Percentiles rank a stretch among this genome's conserved stretches.
Conservation (phyloP, 2,113 vertebrate genomes). For the Sceloporus tristichus region DNA sequence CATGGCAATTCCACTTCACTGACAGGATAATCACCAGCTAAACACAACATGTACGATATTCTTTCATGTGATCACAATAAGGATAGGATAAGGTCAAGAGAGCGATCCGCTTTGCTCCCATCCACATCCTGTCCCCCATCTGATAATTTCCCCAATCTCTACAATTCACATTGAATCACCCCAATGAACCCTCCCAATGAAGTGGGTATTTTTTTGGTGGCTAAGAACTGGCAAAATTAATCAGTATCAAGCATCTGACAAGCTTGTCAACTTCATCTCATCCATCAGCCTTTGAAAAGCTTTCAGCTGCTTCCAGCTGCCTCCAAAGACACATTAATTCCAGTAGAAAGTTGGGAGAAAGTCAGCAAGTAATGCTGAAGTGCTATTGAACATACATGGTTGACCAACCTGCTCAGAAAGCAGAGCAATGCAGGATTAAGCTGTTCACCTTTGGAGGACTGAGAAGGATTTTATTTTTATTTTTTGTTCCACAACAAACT, state of each 20-base stretch:
- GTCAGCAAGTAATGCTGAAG: not conserved
- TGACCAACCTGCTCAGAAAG: not conserved
- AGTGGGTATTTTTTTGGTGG: no score
- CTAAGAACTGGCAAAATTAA: not conserved
- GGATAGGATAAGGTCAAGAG: no score
- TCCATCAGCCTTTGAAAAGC: not conserved
- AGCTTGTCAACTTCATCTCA: not conserved
- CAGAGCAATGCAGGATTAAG: not conserved
- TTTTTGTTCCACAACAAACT: not conserved
- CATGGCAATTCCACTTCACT: no score
- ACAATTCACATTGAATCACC: no score
- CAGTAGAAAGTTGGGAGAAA: not conserved
- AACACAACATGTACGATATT: no score
- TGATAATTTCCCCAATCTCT: no score
- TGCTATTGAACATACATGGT: not conserved
- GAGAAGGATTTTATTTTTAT: not conserved
- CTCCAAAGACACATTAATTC: not conserved
- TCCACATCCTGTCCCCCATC: no score
- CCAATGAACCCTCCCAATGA: not conserved
- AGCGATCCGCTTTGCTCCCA: no score
- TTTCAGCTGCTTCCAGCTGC: not conserved
- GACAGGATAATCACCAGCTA: no score
- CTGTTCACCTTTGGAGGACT: not conserved
- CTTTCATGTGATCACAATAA: no score
- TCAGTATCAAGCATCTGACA: not conserved